These are phyloP conservation scores for Gibbula magus DNA, from an alignment of 2,888 invertebrate genomes.

Conservation along the genomic window DNA sequence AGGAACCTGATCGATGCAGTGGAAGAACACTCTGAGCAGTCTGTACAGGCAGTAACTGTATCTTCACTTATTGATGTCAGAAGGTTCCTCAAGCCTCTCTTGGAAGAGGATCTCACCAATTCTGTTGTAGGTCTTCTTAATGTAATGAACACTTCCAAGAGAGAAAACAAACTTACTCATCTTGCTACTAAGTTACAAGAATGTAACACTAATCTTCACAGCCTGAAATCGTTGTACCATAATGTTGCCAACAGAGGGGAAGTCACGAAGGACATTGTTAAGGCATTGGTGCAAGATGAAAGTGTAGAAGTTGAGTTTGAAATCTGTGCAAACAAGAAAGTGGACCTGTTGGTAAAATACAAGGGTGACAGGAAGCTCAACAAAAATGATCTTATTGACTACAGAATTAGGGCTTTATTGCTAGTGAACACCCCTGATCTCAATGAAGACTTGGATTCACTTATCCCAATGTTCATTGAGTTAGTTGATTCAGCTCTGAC, in stretches of 20 bases:
- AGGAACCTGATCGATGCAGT: conserved; percentile 57
- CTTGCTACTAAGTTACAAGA: neutral
- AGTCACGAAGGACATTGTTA: conserved; percentile 11
- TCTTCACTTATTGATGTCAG: conserved; percentile 50
- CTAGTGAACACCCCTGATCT: neutral
- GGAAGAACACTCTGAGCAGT: conserved; percentile 56
- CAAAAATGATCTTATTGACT: conserved; percentile 18
- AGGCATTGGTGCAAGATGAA: neutral
- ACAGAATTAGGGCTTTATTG: conserved; percentile 19
- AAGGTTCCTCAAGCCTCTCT: conserved; percentile 42
- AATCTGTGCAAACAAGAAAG: neutral
- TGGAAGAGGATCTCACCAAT: conserved; percentile 17
- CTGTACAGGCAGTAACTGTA: conserved; percentile 49
- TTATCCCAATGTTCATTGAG: neutral
- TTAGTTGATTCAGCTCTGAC: conserved; percentile 11
- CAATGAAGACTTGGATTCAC: neutral
- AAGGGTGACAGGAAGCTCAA: neutral
- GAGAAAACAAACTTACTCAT: neutral
- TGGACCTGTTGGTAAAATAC: neutral
- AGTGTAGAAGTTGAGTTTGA: neutral
- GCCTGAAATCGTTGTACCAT: neutral
- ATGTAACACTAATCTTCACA: neutral
- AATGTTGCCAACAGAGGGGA: conserved; percentile 15
- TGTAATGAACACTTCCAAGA: conserved; percentile 26
- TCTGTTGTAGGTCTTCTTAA: neutral